Base-by-base conservation (phyloP, 2,113 vertebrate genomes). In the Pungitius pungitius region DNA sequence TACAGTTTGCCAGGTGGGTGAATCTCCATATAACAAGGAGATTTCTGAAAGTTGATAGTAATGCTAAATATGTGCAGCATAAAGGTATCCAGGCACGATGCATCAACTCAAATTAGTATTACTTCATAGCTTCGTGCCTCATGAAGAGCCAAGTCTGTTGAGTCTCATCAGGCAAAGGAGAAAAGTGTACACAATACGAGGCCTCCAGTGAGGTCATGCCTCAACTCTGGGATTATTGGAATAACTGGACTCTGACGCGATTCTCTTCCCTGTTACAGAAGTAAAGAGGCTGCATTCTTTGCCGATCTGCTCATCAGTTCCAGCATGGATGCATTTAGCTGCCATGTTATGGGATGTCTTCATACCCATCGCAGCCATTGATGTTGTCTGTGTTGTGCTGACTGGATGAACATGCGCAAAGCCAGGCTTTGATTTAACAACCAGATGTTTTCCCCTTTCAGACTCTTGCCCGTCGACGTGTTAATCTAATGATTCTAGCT, bases 231-330 rank as follows among this genome's bases (percentile, higher is more conserved):
- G 84, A 87, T 89, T 65, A 85, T 84, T 54, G 52, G 61, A 72
- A 83, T 90, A 78, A 61, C 75, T 83, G 52, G 4, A 64, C 67
- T 35, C 78, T 86, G 89, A 92, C 52, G 66, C 87, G 69, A 83
- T 69, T 40, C 52, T 83, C 37, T 69, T 77, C 54, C 57, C 59
- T 6, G 49, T 80, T n/a, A 24, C 43, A 86, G 72, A 74, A 65
- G 66, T 61, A 42, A n/a, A 75, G 76, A 51, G 8, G 26, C 47
- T 59, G 59, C 42, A 39, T 70, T 56, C 72, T 69, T 30, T 57
- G 5, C n/a, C 40, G 30, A 69, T 83, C 83, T 89, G 87, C 66
- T 84, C 84, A 79, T 74, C 39, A 86, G 87, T 88, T 70, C n/a
- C 30, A 52, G 49, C 39, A 51, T 33, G 27, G 8, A 75, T 24